These are phyloP conservation scores for Mamestra brassicae DNA, from an alignment of 2,888 invertebrate species.

Conservation along the genomic window DNA sequence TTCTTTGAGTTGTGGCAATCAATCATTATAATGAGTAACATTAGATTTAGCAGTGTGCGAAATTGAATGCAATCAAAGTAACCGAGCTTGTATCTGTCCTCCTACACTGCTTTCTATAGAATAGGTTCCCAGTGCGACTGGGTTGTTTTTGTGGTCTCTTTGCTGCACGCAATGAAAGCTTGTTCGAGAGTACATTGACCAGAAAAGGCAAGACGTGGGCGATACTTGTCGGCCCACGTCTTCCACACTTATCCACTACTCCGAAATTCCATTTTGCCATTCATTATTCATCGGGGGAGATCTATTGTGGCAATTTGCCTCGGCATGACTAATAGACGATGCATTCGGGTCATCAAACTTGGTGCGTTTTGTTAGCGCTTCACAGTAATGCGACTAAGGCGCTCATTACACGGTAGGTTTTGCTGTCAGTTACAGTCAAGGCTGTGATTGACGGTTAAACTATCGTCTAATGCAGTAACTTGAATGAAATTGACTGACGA, in stretches of 20 bases:
- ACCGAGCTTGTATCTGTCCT: slow-evolving; percentile 69
- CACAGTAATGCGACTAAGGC: slow-evolving; percentile 64
- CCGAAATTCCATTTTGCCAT: slow-evolving; percentile 63
- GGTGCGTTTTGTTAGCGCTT: slow-evolving; percentile 60
- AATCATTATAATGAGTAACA: slow-evolving; percentile 54
- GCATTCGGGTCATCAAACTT: slow-evolving; percentile 77
- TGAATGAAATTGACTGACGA: too few species aligned
- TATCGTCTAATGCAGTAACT: too few species aligned
- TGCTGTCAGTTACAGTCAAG: too few species aligned
- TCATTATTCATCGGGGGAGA: slow-evolving; percentile 60
- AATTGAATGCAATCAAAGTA: slow-evolving; percentile 70
- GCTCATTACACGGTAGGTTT: too few species aligned
- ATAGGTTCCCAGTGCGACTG: slow-evolving; percentile 59
- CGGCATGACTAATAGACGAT: slow-evolving; percentile 68
- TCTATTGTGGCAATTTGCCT: slow-evolving; percentile 57
- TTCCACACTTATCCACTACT: slow-evolving; percentile 64
- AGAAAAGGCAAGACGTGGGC: slow-evolving; percentile 77
- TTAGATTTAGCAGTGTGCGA: slow-evolving; percentile 57
- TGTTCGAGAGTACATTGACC: slow-evolving; percentile 71
- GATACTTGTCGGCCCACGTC: slow-evolving; percentile 69
- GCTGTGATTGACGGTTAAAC: too few species aligned
- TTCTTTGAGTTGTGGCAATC: slow-evolving; percentile 55
- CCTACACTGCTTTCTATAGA: slow-evolving; percentile 83
- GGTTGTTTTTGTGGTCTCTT: slow-evolving; percentile 61
- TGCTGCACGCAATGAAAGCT: slow-evolving; percentile 79